These are phyloP conservation scores for Tamandua tetradactyla DNA, from an alignment of 2,797 vertebrate genomes.

Conservation along the genomic window DNA sequence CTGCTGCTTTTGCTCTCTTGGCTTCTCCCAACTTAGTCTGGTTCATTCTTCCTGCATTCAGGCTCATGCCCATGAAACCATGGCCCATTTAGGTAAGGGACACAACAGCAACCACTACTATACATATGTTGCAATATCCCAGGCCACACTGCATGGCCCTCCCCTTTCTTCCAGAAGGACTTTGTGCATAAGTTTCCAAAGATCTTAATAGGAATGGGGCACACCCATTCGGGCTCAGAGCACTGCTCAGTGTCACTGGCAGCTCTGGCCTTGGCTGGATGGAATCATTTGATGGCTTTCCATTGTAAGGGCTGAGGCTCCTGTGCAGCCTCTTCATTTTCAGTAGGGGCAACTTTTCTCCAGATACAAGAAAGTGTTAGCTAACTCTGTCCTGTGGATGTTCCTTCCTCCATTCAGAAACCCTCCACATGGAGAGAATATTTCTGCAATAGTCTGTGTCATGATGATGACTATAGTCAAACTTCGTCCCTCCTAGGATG, in stretches of 20 bases:
- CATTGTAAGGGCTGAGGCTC: background rate
- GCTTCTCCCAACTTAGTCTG: background rate
- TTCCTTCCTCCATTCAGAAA: constrained; percentile 7
- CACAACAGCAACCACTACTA: rapidly evolving
- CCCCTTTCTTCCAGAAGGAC: background rate
- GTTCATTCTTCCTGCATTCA: background rate
- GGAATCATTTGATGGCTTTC: too few relatives aligned
- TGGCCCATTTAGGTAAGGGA: background rate
- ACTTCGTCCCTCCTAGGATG: too few relatives aligned
- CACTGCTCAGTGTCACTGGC: rapidly evolving
- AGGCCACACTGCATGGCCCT: background rate
- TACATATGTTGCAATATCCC: background rate
- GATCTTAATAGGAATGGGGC: background rate
- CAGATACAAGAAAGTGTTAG: background rate
- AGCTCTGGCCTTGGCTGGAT: too few relatives aligned
- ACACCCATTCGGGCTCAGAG: background rate
- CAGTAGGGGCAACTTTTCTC: background rate
- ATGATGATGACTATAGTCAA: background rate
- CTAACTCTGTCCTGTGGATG: background rate
- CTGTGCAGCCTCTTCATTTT: background rate
- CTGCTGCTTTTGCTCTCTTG: background rate
- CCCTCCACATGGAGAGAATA: background rate
- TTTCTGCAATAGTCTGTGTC: background rate
- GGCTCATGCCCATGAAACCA: background rate
- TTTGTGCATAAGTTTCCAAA: background rate